Evolutionary conservation across 1,140 invertebrate genomes (phyloP), one percentile per base, ranked within the genome.

Genomic region (Drosophila tani): DNA sequence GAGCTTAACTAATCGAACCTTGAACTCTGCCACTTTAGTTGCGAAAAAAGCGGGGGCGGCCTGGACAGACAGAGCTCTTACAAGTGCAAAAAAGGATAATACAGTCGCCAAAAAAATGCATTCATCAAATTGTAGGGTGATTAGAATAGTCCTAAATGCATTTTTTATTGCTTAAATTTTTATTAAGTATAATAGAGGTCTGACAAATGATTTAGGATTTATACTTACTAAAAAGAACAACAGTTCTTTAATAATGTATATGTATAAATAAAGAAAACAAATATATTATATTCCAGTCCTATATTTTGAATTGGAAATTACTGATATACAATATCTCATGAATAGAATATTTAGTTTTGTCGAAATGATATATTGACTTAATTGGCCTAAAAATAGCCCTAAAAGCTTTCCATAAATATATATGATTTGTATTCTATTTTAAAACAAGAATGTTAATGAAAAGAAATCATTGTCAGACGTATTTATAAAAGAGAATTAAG

Each of bases 11-110:
- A 78, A 78, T 71, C 59, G 43, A 79, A 73, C 75, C 76, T 79
- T 79, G 76, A 79, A 79, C 76, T 79, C 75, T 60, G 43, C 29
- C 49, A 43, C 32, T 53, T 66, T 27, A 65, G 27, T 29, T 35
- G 40, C 40, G 8, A 64, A 15, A 49, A 53, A 24, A 38, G 32
- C 3, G 19, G 27, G 45, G 40, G 19, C 3, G 21, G 32, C 21
- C 40, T 68, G 40, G 49, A 40, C 67, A 70, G 67, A 70, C 67
- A 40, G 75, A 78, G 66, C 49, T 49, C 75, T 17, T 55, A 78
- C 64, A 78, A 76, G 62, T 76, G 73, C 43, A 56, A 2, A 19
- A 69, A 75, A 75, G 70, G 71, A 76, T 75, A 75, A 76, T 51
- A 77, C 53, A 73, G 27, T 59, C 15, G 19, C 60, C 8, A 35